Evolutionary conservation across 2,797 vertebrate genomes (phyloP), one percentile per base, ranked within the genome.

Genomic region (Hoplostethus mediterraneus): DNA sequence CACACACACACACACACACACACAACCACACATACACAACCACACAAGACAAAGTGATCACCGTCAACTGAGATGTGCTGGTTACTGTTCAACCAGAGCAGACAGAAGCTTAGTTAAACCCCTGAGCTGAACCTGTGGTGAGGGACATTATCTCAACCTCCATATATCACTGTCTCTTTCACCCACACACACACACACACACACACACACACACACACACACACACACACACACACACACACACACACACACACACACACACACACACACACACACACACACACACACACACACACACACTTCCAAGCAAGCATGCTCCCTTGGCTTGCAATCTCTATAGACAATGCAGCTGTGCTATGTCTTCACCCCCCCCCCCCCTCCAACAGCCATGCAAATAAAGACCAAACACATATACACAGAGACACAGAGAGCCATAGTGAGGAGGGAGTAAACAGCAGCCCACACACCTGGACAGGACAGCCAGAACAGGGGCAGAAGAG

Each of bases 401-500:
- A 8, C 33, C 68, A 85, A 80, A 82, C 83, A 76, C 78, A 85
- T 31, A 45, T 33, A 53, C 16, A 48, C 65, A 62, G 51, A 53
- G 33, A 65, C 25, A 71, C 73, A 67, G n/a, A 47, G 70, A 73
- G 80, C 82, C 85, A 81, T 77, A 64, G 77, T 13, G 72, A 82
- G 77, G 59, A 67, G 77, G 4, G 33, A 72, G 80, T 76, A 82
- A 87, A 88, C 85, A 84, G 79, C 63, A 75, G 86, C 84, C 85
- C 90, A 90, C 90, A 90, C 90, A 93, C 91, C 90, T 90, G 91
- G 88, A 89, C 54, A 14, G 63, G 58, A 28, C 28, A 28, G 28
- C 28, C 28, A 28, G 69, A 65, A 69, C 42, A 82, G 68, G 28
- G 73, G 77, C 63, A 64, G 64, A 28, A 44, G 65, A 48, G 60